phyloP scores from a whole-genome alignment of 1,140 invertebrate genomes.

The Trachymyrmex septentrionalis region DNA sequence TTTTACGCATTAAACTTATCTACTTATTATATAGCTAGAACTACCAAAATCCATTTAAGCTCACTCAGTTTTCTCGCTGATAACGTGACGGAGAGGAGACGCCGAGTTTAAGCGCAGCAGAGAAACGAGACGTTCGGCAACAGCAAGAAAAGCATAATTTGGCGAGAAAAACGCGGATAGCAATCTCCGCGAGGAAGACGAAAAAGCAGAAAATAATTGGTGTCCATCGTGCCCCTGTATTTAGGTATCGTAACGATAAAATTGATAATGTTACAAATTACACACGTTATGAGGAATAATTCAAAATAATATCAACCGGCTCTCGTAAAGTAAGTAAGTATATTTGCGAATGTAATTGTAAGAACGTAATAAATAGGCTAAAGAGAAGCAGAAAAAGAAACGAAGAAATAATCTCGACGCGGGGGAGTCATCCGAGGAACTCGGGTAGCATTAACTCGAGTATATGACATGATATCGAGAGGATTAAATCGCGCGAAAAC shows the following conservation, averaged over 20 bases:
- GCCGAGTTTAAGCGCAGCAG: conserved; percentile 67
- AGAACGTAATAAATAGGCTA: conserved; percentile 83
- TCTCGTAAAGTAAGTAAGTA: conserved; percentile 83
- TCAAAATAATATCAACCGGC: conserved; percentile 76
- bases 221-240: conserved; percentile 82
- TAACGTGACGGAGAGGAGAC: conserved; percentile 44
- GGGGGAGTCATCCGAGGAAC: conserved; percentile 19
- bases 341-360: conserved; percentile 84
- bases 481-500: conserved; percentile 54
- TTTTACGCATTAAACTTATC: conserved; percentile 56
- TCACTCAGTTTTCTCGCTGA: conserved; percentile 44
- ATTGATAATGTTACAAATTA: conserved; percentile 83
- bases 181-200: conserved; percentile 44
- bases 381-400: conserved; percentile 61
- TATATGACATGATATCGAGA: conserved; percentile 44
- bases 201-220: conserved; percentile 61
- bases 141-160: conserved; percentile 31
- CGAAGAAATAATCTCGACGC: conserved; percentile 55
- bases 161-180: conserved; percentile 32
- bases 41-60: conserved; percentile 35
- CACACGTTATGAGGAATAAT: conserved; percentile 82
- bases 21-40: conserved; percentile 45
- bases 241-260: conserved; percentile 85
- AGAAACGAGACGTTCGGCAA: conserved; percentile 62
- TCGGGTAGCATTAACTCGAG: conserved; percentile 37